Evolutionary conservation across 2,888 invertebrate genomes (phyloP), one percentile per base, ranked within the genome.

Genomic region (Arctia plantaginis): DNA sequence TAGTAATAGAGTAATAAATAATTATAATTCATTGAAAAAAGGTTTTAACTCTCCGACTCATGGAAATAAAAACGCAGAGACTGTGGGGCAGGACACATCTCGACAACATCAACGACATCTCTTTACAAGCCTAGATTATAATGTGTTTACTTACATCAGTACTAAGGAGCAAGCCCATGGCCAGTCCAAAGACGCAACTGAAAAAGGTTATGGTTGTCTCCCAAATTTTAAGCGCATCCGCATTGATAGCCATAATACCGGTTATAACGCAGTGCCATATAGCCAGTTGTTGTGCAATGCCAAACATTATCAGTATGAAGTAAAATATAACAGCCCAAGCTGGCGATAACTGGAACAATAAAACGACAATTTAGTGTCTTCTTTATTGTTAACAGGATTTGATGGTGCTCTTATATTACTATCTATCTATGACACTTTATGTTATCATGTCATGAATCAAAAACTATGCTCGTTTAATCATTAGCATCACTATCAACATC

Each of bases 191-290:
- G 0, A 98, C 97, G 85, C 98, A 99, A 85, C 98, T 97, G 85
- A 98, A 97, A 90, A 98, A 98, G 0, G 98, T 98, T 77, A 98
- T 97, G 12, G 97, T 97, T 1, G 98, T 98, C 92, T 98, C 98
- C 98, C 98, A 98, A 0, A 97, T 96, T 84, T 97, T 96, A 81
- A 98, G 92, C 78, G 96, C 96, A 89, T 97, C 96, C n/a, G 97
- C 94, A 92, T 98, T 97, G 90, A 98, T 96, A 64, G 98, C 96
- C 97, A 98, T 97, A 71, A 99, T 96, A 4, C 98, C 98, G 33
- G 98, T 97, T 78, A 98, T 98, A 72, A 99, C 98, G 87, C 98
- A 98, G 89, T 98, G 98, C 99, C 99, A 99, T 88, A 99, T 97
- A 0, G 98, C 98, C 83, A 98, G 95, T 93, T 98, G 97, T 86